Base-by-base conservation (phyloP, 2,888 invertebrate species). In the Drosophila anomelani region DNA sequence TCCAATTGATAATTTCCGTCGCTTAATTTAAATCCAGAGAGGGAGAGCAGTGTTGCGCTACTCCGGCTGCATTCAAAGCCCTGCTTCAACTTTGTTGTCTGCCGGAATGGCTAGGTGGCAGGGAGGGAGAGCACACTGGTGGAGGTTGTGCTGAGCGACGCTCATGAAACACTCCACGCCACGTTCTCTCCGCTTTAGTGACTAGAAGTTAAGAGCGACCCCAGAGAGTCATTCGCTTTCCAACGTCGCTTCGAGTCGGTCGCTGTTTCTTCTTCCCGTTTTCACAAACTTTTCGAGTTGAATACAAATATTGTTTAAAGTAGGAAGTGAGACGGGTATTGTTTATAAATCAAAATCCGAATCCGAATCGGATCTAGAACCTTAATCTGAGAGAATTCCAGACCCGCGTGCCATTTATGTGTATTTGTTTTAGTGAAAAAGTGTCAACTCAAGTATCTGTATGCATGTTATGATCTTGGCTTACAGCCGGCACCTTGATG, bases 1-100 rank as follows among this genome's bases (percentile, higher is more conserved):
- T 77, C 76, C 80, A 85, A 85, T 85, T 85, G 84, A 85, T 81
- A 80, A 84, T 85, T 84, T 85, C 85, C 85, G 84, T 81, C 73
- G 66, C 73, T 80, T 69, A 85, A 84, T 78, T 84, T 74, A 77
- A 78, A 74, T 15, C 69, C 83, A 61, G 41, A 36, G 36, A 47
- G 46, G 38, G 39, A 54, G 46, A 61, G 58, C 55, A 44, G 59
- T 12, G 47, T 26, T 26, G 59, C 6, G 47, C 3, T 47, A 15
- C 46, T n/a, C 29, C 29, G 43, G 46, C 57, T 56, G 58, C 56
- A 55, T 66, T 54, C 73, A 84, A 85, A 84, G 85, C 84, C 84
- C 70, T 83, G 77, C 85, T 85, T 83, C 63, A 80, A 69, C 49
- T 63, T 80, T 61, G 69, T 46, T 63, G 51, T 36, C 51, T 53